Conservation (phyloP, 2,888 invertebrate species). For the Omphaloscelis lunosa region DNA sequence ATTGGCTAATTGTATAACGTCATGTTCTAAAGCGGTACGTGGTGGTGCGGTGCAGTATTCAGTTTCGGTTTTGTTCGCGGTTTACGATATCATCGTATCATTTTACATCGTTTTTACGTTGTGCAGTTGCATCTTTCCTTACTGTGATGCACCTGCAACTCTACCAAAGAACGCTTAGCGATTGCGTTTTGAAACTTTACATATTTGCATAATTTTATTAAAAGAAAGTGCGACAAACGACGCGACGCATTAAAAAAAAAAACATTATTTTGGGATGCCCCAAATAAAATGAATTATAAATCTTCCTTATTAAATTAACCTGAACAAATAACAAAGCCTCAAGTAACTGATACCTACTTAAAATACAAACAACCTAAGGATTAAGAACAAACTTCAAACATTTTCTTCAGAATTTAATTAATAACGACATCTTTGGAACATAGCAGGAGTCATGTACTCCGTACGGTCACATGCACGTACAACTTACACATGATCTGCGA, state of each 20-base stretch:
- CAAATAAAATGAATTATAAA: background rate
- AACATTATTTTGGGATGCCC: background rate
- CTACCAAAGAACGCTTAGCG: too few species aligned
- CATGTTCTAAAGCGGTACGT: too few species aligned
- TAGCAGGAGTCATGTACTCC: conserved; percentile 25
- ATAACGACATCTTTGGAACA: conserved; percentile 48
- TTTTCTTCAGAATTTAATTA: conserved; percentile 61
- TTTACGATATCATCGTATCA: background rate
- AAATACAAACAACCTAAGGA: conserved; percentile 36
- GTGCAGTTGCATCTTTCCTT: too few species aligned
- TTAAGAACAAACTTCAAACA: conserved; percentile 53
- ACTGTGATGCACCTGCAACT: background rate
- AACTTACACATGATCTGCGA: background rate
- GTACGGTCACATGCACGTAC: background rate
- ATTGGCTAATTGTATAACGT: background rate
- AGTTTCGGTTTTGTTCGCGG: background rate
- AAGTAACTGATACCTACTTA: conserved; percentile 9
- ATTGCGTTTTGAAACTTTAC: too few species aligned
- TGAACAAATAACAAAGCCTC: conserved; percentile 10
- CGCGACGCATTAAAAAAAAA: background rate
- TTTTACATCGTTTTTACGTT: too few species aligned
- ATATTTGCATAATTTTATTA: background rate
- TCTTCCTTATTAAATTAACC: conserved; percentile 11
- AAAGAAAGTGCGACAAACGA: background rate
- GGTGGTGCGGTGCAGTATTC: background rate